Conservation (phyloP, 2,797 vertebrate genomes). For the Bufotes viridis region DNA sequence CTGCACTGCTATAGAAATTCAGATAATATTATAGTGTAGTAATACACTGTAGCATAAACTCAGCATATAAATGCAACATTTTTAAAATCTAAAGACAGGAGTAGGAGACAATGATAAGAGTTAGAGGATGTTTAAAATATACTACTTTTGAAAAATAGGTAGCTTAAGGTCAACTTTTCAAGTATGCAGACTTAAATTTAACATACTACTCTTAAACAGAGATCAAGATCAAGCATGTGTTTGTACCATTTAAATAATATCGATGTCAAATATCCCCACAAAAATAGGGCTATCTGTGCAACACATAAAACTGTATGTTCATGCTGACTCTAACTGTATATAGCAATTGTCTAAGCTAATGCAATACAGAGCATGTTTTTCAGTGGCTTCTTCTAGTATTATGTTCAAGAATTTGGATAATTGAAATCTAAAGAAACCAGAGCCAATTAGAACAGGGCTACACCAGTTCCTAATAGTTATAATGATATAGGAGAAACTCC, state of each 20-base stretch:
- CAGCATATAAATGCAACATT: neutral
- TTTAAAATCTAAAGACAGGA: neutral
- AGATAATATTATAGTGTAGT: neutral
- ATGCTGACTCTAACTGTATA: neutral
- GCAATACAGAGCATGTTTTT: no score
- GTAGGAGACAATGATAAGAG: neutral
- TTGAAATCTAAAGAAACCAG: no score
- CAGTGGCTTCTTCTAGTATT: no score
- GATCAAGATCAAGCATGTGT: neutral
- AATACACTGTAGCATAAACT: neutral
- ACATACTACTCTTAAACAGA: neutral
- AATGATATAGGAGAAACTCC: no score
- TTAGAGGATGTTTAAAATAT: conserved; percentile 1
- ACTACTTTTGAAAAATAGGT: neutral
- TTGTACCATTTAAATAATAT: neutral
- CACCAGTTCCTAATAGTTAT: no score
- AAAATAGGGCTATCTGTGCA: neutral
- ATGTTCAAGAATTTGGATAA: no score
- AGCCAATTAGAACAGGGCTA: no score
- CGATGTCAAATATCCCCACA: neutral
- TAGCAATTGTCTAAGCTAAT: no score
- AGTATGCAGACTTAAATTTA: neutral
- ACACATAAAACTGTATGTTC: neutral
- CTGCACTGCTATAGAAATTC: neutral
- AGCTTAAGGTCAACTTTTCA: neutral